These are phyloP conservation scores for Latrodectus elegans DNA, from an alignment of 2,888 invertebrate species.

Conservation along the genomic window DNA sequence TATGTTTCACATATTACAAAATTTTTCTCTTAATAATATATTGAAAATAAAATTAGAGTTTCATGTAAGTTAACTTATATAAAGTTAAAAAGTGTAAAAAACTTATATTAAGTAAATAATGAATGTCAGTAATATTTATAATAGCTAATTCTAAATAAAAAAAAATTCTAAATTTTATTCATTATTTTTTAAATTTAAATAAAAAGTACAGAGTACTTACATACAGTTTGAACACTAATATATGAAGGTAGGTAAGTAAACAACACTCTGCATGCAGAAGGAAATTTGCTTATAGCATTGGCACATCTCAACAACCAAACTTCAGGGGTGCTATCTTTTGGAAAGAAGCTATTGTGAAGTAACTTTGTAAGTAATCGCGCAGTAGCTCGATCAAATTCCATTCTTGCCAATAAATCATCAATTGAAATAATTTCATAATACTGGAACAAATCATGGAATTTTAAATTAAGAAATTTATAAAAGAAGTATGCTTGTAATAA, in stretches of 20 bases:
- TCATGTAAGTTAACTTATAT: no score
- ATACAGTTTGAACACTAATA: background rate
- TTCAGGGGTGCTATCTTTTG: background rate
- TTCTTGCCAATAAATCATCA: background rate
- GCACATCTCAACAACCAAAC: background rate
- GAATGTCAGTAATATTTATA: no score
- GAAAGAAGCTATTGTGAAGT: background rate
- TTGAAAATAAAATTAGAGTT: no score
- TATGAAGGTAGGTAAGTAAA: background rate
- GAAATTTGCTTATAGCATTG: background rate
- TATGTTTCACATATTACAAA: no score
- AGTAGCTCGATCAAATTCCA: background rate
- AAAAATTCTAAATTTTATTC: no score
- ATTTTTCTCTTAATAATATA: no score
- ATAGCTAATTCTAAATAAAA: no score
- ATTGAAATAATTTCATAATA: background rate
- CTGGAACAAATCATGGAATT: background rate
- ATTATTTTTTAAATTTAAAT: background rate
- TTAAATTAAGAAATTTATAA: no score
- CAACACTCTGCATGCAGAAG: background rate
- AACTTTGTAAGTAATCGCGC: background rate
- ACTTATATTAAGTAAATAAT: no score
- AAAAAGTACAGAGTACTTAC: background rate
- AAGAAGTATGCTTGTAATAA: no score
- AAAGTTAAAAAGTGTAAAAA: no score